phyloP scores from a whole-genome alignment of 2,888 invertebrate species.

The Scelioninae gen. 1 region DNA sequence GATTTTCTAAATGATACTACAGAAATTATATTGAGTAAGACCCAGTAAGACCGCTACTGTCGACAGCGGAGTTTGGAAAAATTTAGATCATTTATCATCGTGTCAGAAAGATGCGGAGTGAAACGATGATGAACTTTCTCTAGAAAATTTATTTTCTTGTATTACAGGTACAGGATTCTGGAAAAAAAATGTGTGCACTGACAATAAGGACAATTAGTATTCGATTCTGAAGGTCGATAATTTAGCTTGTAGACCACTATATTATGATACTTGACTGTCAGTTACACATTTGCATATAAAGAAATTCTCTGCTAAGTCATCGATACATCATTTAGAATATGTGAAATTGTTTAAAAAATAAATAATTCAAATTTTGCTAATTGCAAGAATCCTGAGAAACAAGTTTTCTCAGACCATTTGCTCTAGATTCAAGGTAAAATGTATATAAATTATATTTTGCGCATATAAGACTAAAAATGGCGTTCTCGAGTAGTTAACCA shows the following conservation, averaged over 20 bases:
- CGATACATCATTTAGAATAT: constrained; percentile 1
- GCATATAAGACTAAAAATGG: no score
- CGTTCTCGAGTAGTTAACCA: no score
- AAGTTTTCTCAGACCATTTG: constrained; percentile 31
- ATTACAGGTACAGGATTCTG: background rate
- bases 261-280: no score
- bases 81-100: constrained; percentile 48
- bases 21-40: no score
- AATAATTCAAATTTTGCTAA: constrained; percentile 22
- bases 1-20: constrained; percentile 36
- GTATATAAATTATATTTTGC: constrained; percentile 1
- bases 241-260: no score
- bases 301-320: background rate
- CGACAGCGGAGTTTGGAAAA: constrained; percentile 11
- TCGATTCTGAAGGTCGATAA: no score
- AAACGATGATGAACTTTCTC: constrained; percentile 55
- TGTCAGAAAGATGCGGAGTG: constrained; percentile 34
- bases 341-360: constrained; percentile 2
- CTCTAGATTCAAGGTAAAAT: constrained; percentile 15
- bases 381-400: constrained; percentile 18
- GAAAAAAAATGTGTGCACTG: background rate
- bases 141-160: constrained; percentile 36
- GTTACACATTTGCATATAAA: background rate
- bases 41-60: background rate
- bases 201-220: no score